Evolutionary conservation across 2,888 invertebrate species (phyloP), one percentile per base, ranked within the genome.

Genomic region (Agrochola circellaris): DNA sequence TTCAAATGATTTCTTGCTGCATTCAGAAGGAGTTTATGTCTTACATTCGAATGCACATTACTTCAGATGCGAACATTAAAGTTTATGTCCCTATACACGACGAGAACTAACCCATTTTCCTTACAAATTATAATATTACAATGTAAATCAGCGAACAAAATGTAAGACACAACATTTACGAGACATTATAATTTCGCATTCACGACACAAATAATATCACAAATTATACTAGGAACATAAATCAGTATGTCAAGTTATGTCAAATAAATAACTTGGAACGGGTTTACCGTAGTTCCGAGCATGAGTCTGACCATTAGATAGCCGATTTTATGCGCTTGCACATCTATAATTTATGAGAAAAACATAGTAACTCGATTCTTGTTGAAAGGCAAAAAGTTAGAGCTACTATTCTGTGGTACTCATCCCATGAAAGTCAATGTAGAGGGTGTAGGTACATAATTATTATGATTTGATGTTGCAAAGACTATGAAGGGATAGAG

Each of bases 341-440:
- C 80, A 86, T 82, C 81, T 78, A 81, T 77, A 86, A 82, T 86
- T 87, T 82, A 86, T 84, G 75, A 82, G 82, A 84, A 88, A 80
- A 88, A 87, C 87, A 85, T 83, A 85, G 88, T 83, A 85, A 82
- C 85, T 85, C 71, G 77, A 86, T 72, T 86, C 75, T 73, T 66
- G 81, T 84, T 77, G 84, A 84, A 75, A 77, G 77, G 73, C 78
- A 86, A 86, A 86, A 82, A 84, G 79, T 78, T 79, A 64, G 76
- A 81, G 79, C 69, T 85, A 76, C 79, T 75, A 61, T 62, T 26
- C 71, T 85, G 73, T 74, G 80, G 78, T 60, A 68, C 70, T 56
- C 75, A 81, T 79, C 54, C 73, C 56, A 84, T 83, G 81, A 88
- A 84, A 86, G 82, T 84, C 78, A 77, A 81, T 79, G 42, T 58